Evolutionary conservation across 2,113 vertebrate species (phyloP).

Genomic region (Amazona vittata): DNA sequence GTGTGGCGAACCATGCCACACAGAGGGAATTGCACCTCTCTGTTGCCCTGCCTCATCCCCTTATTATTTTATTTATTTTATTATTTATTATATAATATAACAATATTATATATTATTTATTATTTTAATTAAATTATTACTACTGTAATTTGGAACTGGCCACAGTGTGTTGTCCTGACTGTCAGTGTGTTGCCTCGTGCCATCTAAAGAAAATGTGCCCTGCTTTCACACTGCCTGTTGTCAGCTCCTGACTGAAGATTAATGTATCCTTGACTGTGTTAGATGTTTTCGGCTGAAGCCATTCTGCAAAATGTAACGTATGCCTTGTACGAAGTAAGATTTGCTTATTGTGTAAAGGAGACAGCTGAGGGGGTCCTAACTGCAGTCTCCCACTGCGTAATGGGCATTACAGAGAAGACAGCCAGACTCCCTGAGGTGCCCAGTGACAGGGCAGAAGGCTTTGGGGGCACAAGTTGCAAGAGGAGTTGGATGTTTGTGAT

Average conservation of each 20-base stretch:
- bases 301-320: background rate
- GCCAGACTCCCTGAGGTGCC: background rate
- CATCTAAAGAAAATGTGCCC: background rate
- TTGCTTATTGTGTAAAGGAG: background rate
- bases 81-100: too few species aligned
- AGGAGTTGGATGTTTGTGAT: background rate
- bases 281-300: background rate
- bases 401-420: background rate
- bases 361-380: background rate
- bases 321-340: background rate
- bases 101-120: too few species aligned
- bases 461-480: background rate
- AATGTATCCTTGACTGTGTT: background rate
- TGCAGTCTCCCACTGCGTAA: background rate
- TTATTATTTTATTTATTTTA: too few species aligned
- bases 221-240: background rate
- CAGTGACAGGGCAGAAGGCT: background rate
- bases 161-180: background rate
- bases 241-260: background rate
- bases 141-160: background rate
- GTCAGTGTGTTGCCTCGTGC: accelerated
- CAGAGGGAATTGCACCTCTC: background rate
- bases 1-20: background rate
- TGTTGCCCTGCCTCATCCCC: background rate
- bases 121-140: background rate